A percentile compares a stretch with the other conserved stretches of the same genome.
phyloP scores from a whole-genome alignment of 2,888 invertebrate species.

The Eupelmus urozonus region DNA sequence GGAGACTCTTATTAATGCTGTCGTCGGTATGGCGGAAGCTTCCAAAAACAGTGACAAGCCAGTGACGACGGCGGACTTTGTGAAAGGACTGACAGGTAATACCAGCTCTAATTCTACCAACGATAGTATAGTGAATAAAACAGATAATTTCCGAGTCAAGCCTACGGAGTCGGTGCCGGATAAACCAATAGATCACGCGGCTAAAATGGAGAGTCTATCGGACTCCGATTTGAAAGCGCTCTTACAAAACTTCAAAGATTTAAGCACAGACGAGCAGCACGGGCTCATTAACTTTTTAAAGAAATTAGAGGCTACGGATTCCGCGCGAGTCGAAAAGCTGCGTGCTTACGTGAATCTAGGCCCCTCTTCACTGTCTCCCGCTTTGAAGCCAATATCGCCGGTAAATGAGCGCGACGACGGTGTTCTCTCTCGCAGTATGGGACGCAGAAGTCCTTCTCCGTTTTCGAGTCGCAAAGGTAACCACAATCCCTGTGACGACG shows the following conservation, averaged over 20 bases:
- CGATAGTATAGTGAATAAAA: slow-evolving; percentile 17
- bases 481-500: slow-evolving; percentile 76
- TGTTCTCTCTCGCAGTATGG: slow-evolving; percentile 44
- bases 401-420: slow-evolving; percentile 33
- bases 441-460: slow-evolving; percentile 76
- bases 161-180: slow-evolving; percentile 39
- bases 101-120: slow-evolving; percentile 1
- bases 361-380: slow-evolving; percentile 56
- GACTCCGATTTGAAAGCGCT: slow-evolving; percentile 89
- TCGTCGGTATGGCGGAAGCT: slow-evolving; percentile 85
- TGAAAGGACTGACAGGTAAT: slow-evolving; percentile 72
- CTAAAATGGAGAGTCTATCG: slow-evolving; percentile 86
- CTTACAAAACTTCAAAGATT: slow-evolving; percentile 88
- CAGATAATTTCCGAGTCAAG: slow-evolving; percentile 41
- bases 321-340: slow-evolving; percentile 86
- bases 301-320: slow-evolving; percentile 87
- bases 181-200: slow-evolving; percentile 73
- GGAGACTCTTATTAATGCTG: slow-evolving; percentile 88
- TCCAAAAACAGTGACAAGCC: slow-evolving; percentile 79
- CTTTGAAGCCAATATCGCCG: slow-evolving; percentile 45
- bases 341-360: slow-evolving; percentile 86
- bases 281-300: slow-evolving; percentile 89
- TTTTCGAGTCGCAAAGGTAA: slow-evolving; percentile 78
- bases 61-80: slow-evolving; percentile 79
- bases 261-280: slow-evolving; percentile 89